Evolutionary conservation across 2,797 vertebrate genomes (phyloP).

Genomic region (Chloroceryle amazona): DNA sequence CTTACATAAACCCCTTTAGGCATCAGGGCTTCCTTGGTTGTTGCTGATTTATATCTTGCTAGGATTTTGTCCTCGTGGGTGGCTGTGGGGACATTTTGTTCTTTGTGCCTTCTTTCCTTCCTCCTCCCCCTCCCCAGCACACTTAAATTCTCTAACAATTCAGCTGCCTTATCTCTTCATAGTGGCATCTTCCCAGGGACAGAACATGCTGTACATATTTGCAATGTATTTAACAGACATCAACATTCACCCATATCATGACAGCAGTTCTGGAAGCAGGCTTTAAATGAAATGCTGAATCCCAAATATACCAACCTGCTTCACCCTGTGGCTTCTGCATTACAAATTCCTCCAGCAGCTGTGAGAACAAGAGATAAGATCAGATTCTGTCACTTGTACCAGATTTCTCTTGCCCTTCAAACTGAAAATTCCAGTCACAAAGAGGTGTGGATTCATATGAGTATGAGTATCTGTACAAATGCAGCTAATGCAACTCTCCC

Average conservation of each 20-base stretch:
- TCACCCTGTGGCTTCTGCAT: slow-evolving; percentile 15
- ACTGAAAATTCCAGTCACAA: background rate
- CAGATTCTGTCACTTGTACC: background rate
- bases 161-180: background rate
- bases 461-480: background rate
- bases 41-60: slow-evolving; percentile 42
- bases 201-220: slow-evolving; percentile 63
- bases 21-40: background rate
- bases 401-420: slow-evolving; percentile 24
- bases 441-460: background rate
- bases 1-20: slow-evolving; percentile 30
- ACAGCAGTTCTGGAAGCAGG: background rate
- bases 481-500: background rate
- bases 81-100: slow-evolving; percentile 67
- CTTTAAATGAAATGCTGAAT: slow-evolving; percentile 5
- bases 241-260: slow-evolving; percentile 8
- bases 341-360: slow-evolving; percentile 22
- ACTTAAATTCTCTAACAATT: slow-evolving; percentile 51
- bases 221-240: slow-evolving; percentile 37
- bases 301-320: slow-evolving; percentile 7
- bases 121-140: slow-evolving; percentile 23
- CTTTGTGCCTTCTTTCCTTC: slow-evolving; percentile 45
- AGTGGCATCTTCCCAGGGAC: slow-evolving; percentile 58
- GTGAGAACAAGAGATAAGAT: background rate
- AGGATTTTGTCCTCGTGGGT: slow-evolving; percentile 44